phyloP scores from a whole-genome alignment of 2,888 invertebrate species.

The Glomeris marginata region DNA sequence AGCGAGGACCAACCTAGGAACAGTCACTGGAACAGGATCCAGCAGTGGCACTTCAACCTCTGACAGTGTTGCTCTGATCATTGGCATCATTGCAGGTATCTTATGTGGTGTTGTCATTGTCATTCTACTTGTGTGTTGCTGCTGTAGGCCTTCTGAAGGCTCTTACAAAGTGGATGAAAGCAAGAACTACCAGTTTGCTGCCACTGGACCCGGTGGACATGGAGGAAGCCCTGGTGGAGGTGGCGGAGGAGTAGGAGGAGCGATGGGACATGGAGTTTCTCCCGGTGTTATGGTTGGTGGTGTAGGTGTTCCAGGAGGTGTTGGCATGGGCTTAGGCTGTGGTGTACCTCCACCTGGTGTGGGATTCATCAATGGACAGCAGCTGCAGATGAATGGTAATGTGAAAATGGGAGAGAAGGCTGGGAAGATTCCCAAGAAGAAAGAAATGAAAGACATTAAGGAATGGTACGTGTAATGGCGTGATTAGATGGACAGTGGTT shows the following conservation, averaged over 20 bases:
- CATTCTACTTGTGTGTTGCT: conserved; percentile 69
- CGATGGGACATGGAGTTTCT: conserved; percentile 20
- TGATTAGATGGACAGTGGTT: neutral
- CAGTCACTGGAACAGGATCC: conserved; percentile 18
- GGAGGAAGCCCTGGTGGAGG: conserved; percentile 35
- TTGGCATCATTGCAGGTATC: conserved; percentile 79
- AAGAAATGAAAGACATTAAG: conserved; percentile 64
- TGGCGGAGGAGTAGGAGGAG: conserved; percentile 36
- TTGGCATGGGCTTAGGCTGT: conserved; percentile 13
- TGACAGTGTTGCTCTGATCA: conserved; percentile 45
- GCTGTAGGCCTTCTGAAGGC: conserved; percentile 68
- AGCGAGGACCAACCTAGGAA: no score
- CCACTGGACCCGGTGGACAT: conserved; percentile 19
- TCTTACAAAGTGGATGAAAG: conserved; percentile 86
- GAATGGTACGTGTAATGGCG: conserved; percentile 80
- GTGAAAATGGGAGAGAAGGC: conserved; percentile 46
- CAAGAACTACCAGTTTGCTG: conserved; percentile 40
- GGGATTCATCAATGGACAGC: conserved; percentile 24
- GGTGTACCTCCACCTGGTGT: conserved; percentile 7
- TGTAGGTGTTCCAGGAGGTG: conserved; percentile 11
- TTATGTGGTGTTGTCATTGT: conserved; percentile 80
- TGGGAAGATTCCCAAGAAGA: conserved; percentile 23
- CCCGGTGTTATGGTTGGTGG: conserved; percentile 1
- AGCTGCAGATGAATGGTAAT: conserved; percentile 34
- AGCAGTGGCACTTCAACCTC: conserved; percentile 17